A percentile compares a stretch with the other conserved stretches of the same genome.
phyloP scores from a whole-genome alignment of 2,113 vertebrate species.

The Falco punctatus region DNA sequence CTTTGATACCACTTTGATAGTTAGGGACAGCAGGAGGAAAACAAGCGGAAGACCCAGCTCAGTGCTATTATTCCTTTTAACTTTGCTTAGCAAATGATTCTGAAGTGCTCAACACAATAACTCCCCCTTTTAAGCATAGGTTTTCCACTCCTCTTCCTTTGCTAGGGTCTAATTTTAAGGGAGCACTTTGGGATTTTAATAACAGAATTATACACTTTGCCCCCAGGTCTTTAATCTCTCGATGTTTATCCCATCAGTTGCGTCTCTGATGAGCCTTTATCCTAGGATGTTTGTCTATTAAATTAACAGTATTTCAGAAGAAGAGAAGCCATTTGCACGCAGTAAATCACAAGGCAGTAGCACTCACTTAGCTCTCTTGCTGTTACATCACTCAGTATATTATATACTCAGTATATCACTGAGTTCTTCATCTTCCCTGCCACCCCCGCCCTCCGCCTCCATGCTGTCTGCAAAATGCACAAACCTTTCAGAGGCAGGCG shows the following conservation, averaged over 20 bases:
- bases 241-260: constrained; percentile 72
- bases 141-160: constrained; percentile 48
- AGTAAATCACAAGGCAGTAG: constrained; percentile 73
- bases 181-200: constrained; percentile 70
- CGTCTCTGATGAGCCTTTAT: constrained; percentile 70
- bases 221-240: constrained; percentile 74
- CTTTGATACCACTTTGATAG: constrained; percentile 56
- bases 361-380: constrained; percentile 53
- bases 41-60: constrained; percentile 26
- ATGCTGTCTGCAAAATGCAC: constrained; percentile 50
- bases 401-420: constrained; percentile 15
- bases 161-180: constrained; percentile 56
- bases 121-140: constrained; percentile 58
- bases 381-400: constrained; percentile 61
- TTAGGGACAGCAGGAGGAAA: constrained; percentile 61
- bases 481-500: constrained; percentile 7
- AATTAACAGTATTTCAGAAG: constrained; percentile 78
- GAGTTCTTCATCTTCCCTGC: constrained; percentile 45
- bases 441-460: constrained; percentile 39
- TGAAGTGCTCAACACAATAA: constrained; percentile 46
- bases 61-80: constrained; percentile 49
- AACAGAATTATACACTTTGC: constrained; percentile 66
- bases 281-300: constrained; percentile 79
- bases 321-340: constrained; percentile 69
- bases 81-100: constrained; percentile 65